These are phyloP conservation scores for Charadrius vociferus DNA, from an alignment of 2,113 vertebrate species.

Conservation along the genomic window DNA sequence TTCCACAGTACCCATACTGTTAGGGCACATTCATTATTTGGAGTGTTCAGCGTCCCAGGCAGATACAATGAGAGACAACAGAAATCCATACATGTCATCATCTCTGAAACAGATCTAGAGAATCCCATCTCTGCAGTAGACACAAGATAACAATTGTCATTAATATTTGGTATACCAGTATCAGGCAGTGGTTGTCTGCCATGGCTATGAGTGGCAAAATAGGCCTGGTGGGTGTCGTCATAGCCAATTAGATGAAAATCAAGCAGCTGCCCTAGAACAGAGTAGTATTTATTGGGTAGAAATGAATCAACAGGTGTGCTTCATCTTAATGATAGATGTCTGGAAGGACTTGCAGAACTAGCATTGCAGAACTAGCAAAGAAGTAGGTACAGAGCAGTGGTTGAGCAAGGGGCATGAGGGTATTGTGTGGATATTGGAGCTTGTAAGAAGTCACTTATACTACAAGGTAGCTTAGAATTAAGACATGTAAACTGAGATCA, in stretches of 20 bases:
- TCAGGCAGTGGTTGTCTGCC: background rate
- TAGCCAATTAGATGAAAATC: background rate
- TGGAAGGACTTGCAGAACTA: background rate
- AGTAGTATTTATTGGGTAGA: background rate
- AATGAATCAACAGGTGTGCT: background rate
- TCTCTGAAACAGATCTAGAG: background rate
- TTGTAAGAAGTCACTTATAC: background rate
- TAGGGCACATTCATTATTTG: background rate
- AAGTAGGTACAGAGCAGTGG: background rate
- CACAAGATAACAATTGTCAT: background rate
- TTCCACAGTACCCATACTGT: background rate
- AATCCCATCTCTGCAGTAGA: background rate
- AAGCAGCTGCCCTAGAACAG: background rate
- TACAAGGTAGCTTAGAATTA: background rate
- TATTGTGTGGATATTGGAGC: background rate
- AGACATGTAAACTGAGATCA: background rate
- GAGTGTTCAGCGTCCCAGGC: background rate
- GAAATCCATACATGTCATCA: background rate
- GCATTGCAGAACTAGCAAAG: background rate
- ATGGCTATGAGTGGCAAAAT: background rate
- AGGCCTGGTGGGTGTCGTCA: background rate
- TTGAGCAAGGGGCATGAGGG: background rate
- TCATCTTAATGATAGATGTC: background rate
- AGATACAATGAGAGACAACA: background rate
- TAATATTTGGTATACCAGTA: background rate